Percentiles rank a stretch among this genome's conserved stretches.
phyloP scores from a whole-genome alignment of 2,888 invertebrate genomes.

The Apodemia mormo region DNA sequence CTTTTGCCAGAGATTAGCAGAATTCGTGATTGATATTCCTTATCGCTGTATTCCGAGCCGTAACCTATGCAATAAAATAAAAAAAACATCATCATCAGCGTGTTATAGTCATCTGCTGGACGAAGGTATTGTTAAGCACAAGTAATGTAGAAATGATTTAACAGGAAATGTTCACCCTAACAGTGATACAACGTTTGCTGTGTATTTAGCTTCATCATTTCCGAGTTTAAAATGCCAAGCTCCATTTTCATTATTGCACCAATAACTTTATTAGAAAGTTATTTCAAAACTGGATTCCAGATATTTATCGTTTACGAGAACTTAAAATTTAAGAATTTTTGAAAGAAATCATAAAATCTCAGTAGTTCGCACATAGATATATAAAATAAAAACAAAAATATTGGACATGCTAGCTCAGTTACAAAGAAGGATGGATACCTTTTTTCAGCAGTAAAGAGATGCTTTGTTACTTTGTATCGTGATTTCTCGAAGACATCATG shows the following conservation, averaged over 20 bases:
- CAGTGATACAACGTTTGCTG: not conserved
- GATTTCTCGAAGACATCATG: no score
- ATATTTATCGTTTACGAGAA: no score
- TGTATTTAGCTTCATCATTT: not conserved
- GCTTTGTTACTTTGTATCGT: no score
- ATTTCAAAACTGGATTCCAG: no score
- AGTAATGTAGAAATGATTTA: not conserved
- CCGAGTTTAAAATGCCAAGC: not conserved
- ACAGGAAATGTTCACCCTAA: not conserved
- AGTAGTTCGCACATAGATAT: no score
- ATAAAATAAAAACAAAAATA: no score
- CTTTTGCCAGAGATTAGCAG: slow-evolving; percentile 83
- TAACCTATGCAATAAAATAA: slow-evolving; percentile 74
- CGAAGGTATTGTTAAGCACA: not conserved
- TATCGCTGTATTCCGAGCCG: slow-evolving; percentile 88
- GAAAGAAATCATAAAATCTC: no score
- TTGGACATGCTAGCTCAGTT: no score
- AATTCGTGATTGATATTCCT: slow-evolving; percentile 83
- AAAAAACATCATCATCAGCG: slow-evolving; percentile 20
- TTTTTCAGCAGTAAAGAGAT: no score
- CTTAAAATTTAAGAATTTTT: no score
- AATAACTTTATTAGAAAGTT: not conserved
- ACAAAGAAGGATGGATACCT: no score
- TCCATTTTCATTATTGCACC: not conserved
- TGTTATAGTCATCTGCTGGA: slow-evolving; percentile 14